Percentiles rank a stretch among this genome's conserved stretches.
These are phyloP conservation scores for Bombus consobrinus DNA, from an alignment of 1,140 invertebrate genomes.

Conservation along the genomic window DNA sequence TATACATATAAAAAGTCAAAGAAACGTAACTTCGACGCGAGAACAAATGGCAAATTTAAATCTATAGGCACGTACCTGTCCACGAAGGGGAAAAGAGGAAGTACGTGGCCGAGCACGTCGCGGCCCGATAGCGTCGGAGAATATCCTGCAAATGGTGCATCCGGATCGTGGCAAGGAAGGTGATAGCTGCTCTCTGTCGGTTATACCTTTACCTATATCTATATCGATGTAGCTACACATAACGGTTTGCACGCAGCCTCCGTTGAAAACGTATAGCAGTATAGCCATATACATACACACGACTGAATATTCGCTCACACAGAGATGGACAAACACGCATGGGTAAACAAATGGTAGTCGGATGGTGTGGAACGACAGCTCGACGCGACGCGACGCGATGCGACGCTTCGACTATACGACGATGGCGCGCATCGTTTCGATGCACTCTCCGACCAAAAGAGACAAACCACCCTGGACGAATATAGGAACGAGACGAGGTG, in stretches of 20 bases:
- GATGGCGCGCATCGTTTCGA: background rate
- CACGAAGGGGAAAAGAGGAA: constrained; percentile 37
- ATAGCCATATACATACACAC: background rate
- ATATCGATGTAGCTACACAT: background rate
- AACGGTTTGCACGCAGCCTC: background rate
- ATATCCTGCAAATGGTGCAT: constrained; percentile 65
- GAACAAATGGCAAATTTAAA: constrained; percentile 26
- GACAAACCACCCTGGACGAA: constrained; percentile 7
- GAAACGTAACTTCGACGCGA: background rate
- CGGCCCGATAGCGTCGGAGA: constrained; percentile 56
- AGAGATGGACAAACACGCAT: background rate
- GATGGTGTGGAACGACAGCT: constrained; percentile 25
- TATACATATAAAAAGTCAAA: too few species aligned
- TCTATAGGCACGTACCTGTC: constrained; percentile 11
- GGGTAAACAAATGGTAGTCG: constrained; percentile 29
- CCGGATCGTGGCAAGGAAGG: constrained; percentile 45
- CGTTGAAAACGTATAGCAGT: background rate
- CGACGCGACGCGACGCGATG: constrained; percentile 7
- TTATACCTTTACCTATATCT: constrained; percentile 2
- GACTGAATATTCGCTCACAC: background rate
- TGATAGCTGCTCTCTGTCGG: constrained; percentile 45
- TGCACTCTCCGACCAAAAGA: background rate
- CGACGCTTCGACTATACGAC: constrained; percentile 11
- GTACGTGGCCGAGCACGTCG: constrained; percentile 54
- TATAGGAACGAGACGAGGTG: constrained; percentile 32